These are phyloP conservation scores for Lamproptera curius DNA, from an alignment of 2,888 invertebrate species.

Conservation along the genomic window DNA sequence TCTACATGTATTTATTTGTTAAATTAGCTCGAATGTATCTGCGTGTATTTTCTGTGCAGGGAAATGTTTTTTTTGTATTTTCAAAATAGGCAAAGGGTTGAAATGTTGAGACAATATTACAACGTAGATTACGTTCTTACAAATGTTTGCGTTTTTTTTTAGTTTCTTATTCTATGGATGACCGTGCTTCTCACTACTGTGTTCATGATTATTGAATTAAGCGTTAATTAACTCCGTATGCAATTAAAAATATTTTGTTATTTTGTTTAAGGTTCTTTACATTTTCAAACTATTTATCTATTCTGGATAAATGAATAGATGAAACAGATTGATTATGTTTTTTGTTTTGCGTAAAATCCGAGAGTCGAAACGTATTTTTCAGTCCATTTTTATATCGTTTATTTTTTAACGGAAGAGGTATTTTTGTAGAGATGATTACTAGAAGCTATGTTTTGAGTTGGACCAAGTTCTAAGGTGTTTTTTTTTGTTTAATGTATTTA, in stretches of 20 bases:
- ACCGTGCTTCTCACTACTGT: neutral
- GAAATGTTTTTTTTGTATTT: conserved; percentile 9
- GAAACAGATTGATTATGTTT: no score
- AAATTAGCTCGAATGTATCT: neutral
- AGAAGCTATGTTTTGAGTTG: no score
- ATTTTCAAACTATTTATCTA: no score
- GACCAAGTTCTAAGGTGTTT: conserved; percentile 24
- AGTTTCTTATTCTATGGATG: neutral
- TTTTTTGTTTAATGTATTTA: conserved; percentile 29
- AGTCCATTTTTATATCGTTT: neutral
- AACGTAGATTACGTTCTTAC: neutral
- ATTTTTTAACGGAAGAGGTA: neutral
- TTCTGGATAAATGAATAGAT: no score
- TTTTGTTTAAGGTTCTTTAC: no score
- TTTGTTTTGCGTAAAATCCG: no score
- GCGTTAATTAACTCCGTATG: no score
- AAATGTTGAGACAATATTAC: conserved; percentile 6
- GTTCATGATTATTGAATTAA: neutral
- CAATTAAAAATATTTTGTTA: no score
- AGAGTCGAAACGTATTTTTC: no score
- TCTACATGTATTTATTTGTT: conserved; percentile 11
- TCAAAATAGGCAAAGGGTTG: neutral
- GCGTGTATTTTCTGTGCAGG: neutral
- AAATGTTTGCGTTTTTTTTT: conserved; percentile 1
- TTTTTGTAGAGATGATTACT: conserved; percentile 5